Evolutionary conservation across 2,113 vertebrate species (phyloP).

Genomic region (Gnathochromis pfefferi): DNA sequence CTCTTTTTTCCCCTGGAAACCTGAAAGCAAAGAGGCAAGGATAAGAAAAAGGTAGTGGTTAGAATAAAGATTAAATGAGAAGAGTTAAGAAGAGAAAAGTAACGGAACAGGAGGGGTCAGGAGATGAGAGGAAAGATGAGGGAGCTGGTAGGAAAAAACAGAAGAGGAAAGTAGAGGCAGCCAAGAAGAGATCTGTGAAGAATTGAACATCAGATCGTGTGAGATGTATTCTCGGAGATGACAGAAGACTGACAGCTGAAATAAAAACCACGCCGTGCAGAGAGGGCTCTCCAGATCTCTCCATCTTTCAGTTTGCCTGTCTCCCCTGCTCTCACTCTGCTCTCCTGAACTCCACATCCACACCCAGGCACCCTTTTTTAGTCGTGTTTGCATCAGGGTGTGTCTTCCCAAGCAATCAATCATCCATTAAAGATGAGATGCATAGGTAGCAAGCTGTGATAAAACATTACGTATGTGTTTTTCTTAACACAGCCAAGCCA

Average conservation of each 20-base stretch:
- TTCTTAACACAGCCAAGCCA: background rate
- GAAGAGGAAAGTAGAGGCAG: background rate
- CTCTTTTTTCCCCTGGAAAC: background rate
- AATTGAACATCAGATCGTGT: conserved; percentile 14
- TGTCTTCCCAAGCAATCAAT: conserved; percentile 6
- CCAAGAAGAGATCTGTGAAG: conserved; percentile 5
- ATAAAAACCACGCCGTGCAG: conserved; percentile 38
- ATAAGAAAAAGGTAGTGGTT: background rate
- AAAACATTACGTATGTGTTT: background rate
- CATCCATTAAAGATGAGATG: background rate
- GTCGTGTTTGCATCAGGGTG: background rate
- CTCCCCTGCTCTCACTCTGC: background rate
- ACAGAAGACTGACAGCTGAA: conserved; percentile 48
- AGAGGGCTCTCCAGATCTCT: conserved; percentile 13
- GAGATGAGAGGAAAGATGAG: background rate
- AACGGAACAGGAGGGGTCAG: background rate
- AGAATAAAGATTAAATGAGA: background rate
- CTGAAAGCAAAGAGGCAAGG: background rate
- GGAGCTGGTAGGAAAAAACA: background rate
- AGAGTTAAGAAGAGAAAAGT: background rate
- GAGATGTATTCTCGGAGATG: conserved; percentile 25
- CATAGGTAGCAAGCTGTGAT: background rate
- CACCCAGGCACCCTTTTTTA: background rate
- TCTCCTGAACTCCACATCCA: background rate
- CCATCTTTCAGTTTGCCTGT: background rate